Percentiles rank a stretch among this genome's conserved stretches.
These are phyloP conservation scores for Microplitis demolitor DNA, from an alignment of 1,140 invertebrate species.

Conservation along the genomic window DNA sequence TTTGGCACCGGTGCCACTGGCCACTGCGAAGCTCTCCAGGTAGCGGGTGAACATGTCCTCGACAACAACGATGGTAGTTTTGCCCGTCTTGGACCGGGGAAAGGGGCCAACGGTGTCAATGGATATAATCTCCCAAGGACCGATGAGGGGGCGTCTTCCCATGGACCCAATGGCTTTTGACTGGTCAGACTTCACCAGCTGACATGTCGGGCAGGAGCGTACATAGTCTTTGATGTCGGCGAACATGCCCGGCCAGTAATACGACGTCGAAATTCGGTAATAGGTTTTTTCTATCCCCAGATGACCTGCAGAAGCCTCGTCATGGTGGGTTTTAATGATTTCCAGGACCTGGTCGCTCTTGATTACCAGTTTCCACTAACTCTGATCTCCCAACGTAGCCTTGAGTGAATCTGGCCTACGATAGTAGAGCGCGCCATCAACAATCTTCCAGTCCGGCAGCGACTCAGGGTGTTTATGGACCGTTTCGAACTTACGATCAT, in stretches of 20 bases:
- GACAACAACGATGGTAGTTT: constrained; percentile 26
- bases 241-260: constrained; percentile 14
- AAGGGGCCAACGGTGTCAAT: constrained; percentile 19
- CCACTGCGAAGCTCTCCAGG: constrained; percentile 2
- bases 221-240: constrained; percentile 9
- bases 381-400: background rate
- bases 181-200: no score
- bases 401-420: background rate
- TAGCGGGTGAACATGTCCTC: background rate
- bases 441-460: background rate
- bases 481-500: background rate
- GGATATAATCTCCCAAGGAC: constrained; percentile 4
- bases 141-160: background rate
- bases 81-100: background rate
- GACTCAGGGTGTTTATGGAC: background rate
- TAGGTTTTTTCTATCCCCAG: background rate
- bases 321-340: background rate
- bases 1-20: background rate
- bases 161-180: no score
- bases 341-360: background rate
- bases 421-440: background rate
- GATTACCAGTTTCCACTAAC: background rate
- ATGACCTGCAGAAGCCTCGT: background rate
- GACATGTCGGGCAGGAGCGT: background rate
- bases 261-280: background rate